These are phyloP conservation scores for Leptopilina boulardi DNA, from an alignment of 1,140 invertebrate species.

Conservation along the genomic window DNA sequence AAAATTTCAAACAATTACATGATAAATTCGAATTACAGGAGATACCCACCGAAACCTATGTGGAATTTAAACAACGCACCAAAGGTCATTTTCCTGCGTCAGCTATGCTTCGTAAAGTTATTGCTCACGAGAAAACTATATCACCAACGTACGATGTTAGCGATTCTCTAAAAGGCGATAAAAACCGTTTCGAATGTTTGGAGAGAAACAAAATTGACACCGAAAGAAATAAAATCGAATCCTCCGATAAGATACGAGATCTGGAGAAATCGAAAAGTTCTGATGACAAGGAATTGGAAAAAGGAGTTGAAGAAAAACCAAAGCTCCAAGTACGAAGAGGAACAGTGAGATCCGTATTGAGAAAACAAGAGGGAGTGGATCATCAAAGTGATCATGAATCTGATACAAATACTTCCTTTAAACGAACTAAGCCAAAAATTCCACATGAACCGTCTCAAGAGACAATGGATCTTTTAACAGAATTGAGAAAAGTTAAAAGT, in stretches of 20 bases:
- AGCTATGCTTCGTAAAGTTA: conserved; percentile 33
- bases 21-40: conserved; percentile 68
- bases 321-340: conserved; percentile 43
- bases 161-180: not conserved
- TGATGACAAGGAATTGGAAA: conserved; percentile 29
- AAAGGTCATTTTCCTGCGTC: conserved; percentile 41
- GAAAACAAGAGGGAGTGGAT: conserved; percentile 69
- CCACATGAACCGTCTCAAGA: conserved; percentile 72
- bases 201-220: not conserved
- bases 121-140: conserved; percentile 25
- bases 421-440: conserved; percentile 59
- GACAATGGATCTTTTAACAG: conserved; percentile 70
- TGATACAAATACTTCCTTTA: conserved; percentile 57
- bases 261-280: not conserved
- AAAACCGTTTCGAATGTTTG: not conserved
- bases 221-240: not conserved
- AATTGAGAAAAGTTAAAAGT: conserved; percentile 71
- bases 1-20: conserved; percentile 66
- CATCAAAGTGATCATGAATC: conserved; percentile 63
- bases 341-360: conserved; percentile 60
- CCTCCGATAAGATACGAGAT: not conserved
- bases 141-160: conserved; percentile 28
- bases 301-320: conserved; percentile 40
- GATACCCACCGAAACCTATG: conserved; percentile 68
- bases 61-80: conserved; percentile 67